Percentiles rank a stretch among this genome's conserved stretches.
These are phyloP conservation scores for Chlorodrepanis virens DNA, from an alignment of 2,113 vertebrate species.

Conservation along the genomic window DNA sequence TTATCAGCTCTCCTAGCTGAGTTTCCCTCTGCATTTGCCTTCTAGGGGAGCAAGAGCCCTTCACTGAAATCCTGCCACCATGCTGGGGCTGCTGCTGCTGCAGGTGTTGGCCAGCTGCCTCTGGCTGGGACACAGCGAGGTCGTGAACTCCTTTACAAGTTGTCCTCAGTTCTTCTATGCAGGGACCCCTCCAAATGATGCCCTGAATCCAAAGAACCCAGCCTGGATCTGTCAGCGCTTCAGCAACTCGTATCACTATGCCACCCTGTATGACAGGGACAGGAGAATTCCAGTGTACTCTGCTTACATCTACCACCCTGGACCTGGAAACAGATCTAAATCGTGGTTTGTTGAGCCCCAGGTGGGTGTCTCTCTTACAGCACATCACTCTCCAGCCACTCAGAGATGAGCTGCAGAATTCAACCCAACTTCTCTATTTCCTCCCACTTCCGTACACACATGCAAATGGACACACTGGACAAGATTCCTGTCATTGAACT, in stretches of 20 bases:
- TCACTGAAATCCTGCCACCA: neutral
- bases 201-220: neutral
- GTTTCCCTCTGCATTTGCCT: neutral
- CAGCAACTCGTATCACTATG: neutral
- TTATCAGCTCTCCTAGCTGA: neutral
- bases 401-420: neutral
- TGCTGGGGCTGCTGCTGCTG: conserved; percentile 25
- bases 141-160: neutral
- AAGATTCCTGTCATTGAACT: neutral
- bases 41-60: neutral
- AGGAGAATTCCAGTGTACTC: neutral
- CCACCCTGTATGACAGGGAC: conserved; percentile 5
- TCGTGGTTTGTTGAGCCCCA: neutral
- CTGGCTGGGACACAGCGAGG: neutral
- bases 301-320: conserved; percentile 22
- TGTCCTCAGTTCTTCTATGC: conserved; percentile 22
- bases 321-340: rapidly evolving
- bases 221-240: conserved; percentile 41
- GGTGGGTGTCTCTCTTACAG: neutral
- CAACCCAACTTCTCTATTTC: neutral
- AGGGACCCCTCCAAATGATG: neutral
- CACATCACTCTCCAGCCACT: neutral
- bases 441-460: neutral
- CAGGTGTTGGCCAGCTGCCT: neutral
- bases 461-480: neutral